phyloP scores from a whole-genome alignment of 2,113 vertebrate genomes.

The Dendrocopos noguchii region DNA sequence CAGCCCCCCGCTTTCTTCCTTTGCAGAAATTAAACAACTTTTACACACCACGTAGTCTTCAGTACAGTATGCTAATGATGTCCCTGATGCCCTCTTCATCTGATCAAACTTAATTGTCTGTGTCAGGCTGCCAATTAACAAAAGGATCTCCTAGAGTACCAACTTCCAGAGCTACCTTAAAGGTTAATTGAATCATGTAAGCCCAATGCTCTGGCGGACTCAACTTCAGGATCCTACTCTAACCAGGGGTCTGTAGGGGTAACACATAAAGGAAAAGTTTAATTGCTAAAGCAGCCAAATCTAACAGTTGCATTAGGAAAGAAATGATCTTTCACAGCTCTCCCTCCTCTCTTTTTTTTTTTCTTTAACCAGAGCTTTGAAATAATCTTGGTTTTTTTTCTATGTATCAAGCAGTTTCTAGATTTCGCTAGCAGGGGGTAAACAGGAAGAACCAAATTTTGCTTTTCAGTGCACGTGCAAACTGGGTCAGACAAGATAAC shows the following conservation, averaged over 20 bases:
- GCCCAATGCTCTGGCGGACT: conserved; percentile 73
- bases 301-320: conserved; percentile 8
- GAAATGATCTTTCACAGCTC: conserved; percentile 44
- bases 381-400: conserved; percentile 14
- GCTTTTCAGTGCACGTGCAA: accelerated
- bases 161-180: conserved; percentile 80
- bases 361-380: neutral
- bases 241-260: conserved; percentile 65
- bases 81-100: conserved; percentile 82
- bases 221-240: conserved; percentile 72
- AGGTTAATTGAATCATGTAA: conserved; percentile 88
- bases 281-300: conserved; percentile 52
- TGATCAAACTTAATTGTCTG: conserved; percentile 85
- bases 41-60: conserved; percentile 78
- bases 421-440: neutral
- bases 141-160: conserved; percentile 75
- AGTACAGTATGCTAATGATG: conserved; percentile 80
- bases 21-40: conserved; percentile 82
- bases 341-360: neutral
- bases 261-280: conserved; percentile 68
- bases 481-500: neutral
- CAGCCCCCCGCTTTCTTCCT: conserved; percentile 67
- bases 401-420: neutral
- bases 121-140: conserved; percentile 85
- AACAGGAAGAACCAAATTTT: neutral